Evolutionary conservation across 2,888 invertebrate species (phyloP).

Genomic region (Mythimna vitellina): DNA sequence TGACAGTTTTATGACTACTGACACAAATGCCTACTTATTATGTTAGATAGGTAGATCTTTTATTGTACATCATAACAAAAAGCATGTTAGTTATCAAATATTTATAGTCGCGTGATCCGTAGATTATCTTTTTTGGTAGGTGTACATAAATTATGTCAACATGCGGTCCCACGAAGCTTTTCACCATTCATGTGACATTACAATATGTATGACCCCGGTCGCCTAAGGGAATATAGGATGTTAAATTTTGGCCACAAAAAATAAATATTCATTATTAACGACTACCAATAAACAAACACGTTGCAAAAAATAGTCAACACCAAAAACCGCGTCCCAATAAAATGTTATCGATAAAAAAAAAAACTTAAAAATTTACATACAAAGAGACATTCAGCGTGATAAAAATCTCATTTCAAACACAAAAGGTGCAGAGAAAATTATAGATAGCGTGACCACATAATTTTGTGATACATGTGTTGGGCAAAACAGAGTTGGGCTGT

Average conservation of each 20-base stretch:
- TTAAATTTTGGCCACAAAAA: constrained; percentile 26
- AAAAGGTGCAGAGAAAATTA: constrained; percentile 50
- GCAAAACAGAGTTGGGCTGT: constrained; percentile 58
- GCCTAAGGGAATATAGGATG: constrained; percentile 51
- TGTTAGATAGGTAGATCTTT: too few species aligned
- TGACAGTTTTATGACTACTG: neutral
- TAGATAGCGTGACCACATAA: constrained; percentile 55
- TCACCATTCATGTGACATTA: constrained; percentile 22
- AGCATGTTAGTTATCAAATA: too few species aligned
- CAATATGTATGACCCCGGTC: constrained; percentile 29
- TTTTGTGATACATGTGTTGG: constrained; percentile 54
- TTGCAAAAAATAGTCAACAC: constrained; percentile 23
- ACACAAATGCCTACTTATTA: too few species aligned
- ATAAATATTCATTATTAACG: constrained; percentile 54
- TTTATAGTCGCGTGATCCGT: too few species aligned
- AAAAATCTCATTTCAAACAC: constrained; percentile 58
- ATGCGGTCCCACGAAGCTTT: neutral
- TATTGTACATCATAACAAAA: too few species aligned
- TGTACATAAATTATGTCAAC: constrained; percentile 14
- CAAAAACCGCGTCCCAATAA: constrained; percentile 27
- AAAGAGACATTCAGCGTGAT: constrained; percentile 46
- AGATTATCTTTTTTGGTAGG: constrained; percentile 10
- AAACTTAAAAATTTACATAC: constrained; percentile 50
- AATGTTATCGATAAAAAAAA: constrained; percentile 40
- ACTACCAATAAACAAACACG: constrained; percentile 44